phyloP scores from a whole-genome alignment of 2,113 vertebrate genomes.

The Podilymbus podiceps region DNA sequence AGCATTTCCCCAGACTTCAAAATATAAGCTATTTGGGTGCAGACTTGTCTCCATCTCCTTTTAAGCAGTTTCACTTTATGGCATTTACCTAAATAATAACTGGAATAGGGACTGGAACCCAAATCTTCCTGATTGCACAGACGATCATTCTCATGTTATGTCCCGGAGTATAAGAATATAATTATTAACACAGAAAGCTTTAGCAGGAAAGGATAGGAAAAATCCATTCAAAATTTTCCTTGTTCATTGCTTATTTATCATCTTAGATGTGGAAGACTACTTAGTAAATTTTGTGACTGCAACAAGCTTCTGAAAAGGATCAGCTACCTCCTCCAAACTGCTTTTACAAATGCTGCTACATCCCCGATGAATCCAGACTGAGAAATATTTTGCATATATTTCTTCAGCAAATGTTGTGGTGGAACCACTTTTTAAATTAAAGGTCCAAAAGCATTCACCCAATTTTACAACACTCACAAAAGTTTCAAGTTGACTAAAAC shows the following conservation, averaged over 20 bases:
- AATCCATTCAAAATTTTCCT: background rate
- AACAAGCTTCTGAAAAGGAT: background rate
- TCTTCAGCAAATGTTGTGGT: background rate
- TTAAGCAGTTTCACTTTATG: background rate
- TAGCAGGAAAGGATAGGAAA: background rate
- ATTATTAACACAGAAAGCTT: background rate
- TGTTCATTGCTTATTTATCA: background rate
- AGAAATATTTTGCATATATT: background rate
- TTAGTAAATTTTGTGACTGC: background rate
- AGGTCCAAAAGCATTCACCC: background rate
- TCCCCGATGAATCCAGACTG: rapidly evolving
- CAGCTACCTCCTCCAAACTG: background rate
- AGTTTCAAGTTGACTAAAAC: background rate
- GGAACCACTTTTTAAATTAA: background rate
- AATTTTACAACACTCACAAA: background rate
- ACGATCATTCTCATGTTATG: background rate
- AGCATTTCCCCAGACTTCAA: background rate
- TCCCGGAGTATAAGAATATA: background rate
- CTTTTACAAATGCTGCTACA: background rate
- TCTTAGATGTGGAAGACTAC: background rate
- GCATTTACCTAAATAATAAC: background rate
- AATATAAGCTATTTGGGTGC: background rate
- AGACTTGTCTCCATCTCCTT: background rate
- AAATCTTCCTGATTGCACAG: background rate
- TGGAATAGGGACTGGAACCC: background rate